Evolutionary conservation across 1,140 invertebrate genomes (phyloP), one percentile per base, ranked within the genome.

Genomic region (Pogonus chalceus): DNA sequence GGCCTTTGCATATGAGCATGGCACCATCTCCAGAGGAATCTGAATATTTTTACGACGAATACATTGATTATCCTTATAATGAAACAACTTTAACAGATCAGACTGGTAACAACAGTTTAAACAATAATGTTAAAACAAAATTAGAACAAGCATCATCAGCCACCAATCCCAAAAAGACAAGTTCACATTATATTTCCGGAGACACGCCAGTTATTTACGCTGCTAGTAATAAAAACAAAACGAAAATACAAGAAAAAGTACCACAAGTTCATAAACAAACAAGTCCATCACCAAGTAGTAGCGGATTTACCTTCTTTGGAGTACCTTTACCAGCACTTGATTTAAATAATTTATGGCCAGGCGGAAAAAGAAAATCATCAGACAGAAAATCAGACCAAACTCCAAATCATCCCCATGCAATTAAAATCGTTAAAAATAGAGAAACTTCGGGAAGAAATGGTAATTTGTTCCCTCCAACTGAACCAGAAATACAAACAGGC

Each of bases 11-110:
- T 54, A 66, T 56, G 57, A 70, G 58, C 2, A 64, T 73, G 20
- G 71, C 76, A 39, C 81, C 83, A 2, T 71, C 79, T 7, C 79
- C 82, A 0, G 79, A 82, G 57, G 84, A 88, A 62, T 80, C 80
- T 1, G 86, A 90, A 59, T 88, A 88, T 60, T 83, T 87, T 59
- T 88, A 90, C 63, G 85, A 87, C 62, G 85, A 89, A 56, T 89
- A 87, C 68, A 72, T 85, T 1, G 87, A 89, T 20, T 85, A 85
- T 69, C 76, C 77, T 46, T 77, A 78, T 49, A 83, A 81, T 65
- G 75, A 77, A 49, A 79, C 78, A 22, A 57, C 60, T 53, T 52
- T 76, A 9, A 39, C 49, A 12, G 26, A 18, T 31, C 55, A 53
- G 20, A n/a, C n/a, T n/a, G n/a, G n/a, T n/a, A 54, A 50, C 14